phyloP scores from a whole-genome alignment of 1,140 invertebrate species.

The Pentalonia nigronervosa region DNA sequence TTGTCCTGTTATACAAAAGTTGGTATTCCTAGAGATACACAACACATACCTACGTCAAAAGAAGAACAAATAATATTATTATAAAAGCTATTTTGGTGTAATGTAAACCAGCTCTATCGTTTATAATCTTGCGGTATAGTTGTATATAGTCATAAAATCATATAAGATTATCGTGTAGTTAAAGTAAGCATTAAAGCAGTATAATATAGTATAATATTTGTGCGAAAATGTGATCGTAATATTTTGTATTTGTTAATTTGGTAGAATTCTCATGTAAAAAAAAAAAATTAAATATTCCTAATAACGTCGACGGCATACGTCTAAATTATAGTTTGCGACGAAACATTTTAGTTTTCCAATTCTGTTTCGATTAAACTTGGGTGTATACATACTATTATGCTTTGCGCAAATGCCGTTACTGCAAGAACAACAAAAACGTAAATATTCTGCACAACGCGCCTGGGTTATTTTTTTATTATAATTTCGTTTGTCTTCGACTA shows the following conservation, averaged over 20 bases:
- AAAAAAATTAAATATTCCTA: neutral
- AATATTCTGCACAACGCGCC: neutral
- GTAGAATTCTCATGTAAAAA: neutral
- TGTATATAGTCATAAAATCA: neutral
- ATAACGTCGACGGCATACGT: neutral
- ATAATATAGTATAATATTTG: neutral
- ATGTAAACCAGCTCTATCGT: neutral
- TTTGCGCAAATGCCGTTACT: neutral
- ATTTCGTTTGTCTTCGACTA: neutral
- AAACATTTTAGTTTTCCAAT: constrained; percentile 5
- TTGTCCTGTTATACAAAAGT: too few species aligned
- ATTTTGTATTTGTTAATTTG: neutral
- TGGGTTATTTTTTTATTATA: constrained; percentile 8
- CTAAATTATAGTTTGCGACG: neutral
- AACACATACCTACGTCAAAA: too few species aligned
- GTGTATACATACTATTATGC: neutral
- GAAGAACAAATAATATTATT: neutral
- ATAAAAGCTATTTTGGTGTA: neutral
- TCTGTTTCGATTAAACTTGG: neutral
- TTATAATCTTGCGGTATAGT: neutral
- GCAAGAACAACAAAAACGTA: neutral
- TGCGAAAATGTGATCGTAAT: neutral
- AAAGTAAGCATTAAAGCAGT: neutral
- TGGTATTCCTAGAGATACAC: too few species aligned
- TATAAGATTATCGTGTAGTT: neutral